These are phyloP conservation scores for Antidorcas marsupialis DNA, from an alignment of 2,113 vertebrate genomes.

Conservation along the genomic window DNA sequence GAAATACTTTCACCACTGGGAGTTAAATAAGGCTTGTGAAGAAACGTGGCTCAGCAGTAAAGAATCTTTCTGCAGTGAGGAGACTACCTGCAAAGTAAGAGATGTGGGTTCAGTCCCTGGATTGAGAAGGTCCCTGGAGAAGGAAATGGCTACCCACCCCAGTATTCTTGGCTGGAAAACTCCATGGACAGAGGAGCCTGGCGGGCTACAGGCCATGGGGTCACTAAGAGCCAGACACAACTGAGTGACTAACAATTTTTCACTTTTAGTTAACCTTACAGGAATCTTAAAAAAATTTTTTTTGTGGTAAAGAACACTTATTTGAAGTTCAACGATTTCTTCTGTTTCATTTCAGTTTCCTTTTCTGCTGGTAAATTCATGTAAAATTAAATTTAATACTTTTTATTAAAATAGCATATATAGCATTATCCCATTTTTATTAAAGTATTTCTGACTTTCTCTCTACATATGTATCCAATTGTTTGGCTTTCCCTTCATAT, in stretches of 20 bases:
- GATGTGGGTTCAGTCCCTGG: background rate
- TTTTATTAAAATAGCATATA: conserved; percentile 5
- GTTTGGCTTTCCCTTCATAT: background rate
- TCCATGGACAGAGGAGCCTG: background rate
- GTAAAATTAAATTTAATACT: background rate
- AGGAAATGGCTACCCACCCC: background rate
- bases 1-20: background rate
- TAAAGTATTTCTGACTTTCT: conserved; percentile 15
- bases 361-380: background rate
- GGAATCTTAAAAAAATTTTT: background rate
- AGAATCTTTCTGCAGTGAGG: background rate
- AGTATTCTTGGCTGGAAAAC: background rate
- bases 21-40: background rate
- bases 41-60: background rate
- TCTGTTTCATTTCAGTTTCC: background rate
- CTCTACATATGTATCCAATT: background rate
- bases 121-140: background rate
- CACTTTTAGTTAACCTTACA: background rate
- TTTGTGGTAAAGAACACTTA: background rate
- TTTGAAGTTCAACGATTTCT: background rate
- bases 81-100: background rate
- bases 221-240: background rate
- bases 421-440: background rate
- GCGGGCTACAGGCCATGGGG: background rate
- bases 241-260: background rate